A percentile compares a stretch with the other conserved stretches of the same genome.
These are phyloP conservation scores for Hermetia illucens DNA, from an alignment of 1,140 invertebrate genomes.

Conservation along the genomic window DNA sequence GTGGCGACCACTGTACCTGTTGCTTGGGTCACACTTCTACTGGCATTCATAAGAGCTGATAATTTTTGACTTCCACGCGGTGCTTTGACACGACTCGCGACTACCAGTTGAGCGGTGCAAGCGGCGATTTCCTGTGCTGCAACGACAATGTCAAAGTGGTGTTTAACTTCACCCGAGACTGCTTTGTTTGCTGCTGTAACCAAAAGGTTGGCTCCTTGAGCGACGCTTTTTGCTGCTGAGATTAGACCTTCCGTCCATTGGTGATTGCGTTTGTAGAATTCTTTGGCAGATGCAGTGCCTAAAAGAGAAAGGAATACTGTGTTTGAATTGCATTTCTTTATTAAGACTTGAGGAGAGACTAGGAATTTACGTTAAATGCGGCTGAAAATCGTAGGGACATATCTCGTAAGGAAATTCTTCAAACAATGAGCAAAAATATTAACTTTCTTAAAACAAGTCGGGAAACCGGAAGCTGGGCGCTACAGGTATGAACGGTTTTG, in stretches of 20 bases:
- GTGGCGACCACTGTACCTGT: conserved; percentile 88
- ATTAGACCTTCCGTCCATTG: conserved; percentile 98
- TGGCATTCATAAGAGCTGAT: conserved; percentile 63
- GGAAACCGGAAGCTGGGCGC: too few relatives aligned
- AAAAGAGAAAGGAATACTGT: conserved; percentile 9
- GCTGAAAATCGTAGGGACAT: too few relatives aligned
- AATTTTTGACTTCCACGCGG: conserved; percentile 68
- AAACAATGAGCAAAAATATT: too few relatives aligned
- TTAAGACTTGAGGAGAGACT: too few relatives aligned
- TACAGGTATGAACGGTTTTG: too few relatives aligned
- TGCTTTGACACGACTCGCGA: conserved; percentile 86
- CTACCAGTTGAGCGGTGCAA: conserved; percentile 91
- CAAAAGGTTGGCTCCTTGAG: conserved; percentile 83
- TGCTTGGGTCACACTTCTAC: conserved; percentile 72
- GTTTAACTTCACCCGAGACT: conserved; percentile 71
- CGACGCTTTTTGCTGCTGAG: conserved; percentile 95
- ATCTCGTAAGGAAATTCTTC: too few relatives aligned
- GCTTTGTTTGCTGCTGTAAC: conserved; percentile 88
- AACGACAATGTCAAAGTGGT: conserved; percentile 64
- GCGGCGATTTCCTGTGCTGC: conserved; percentile 96
- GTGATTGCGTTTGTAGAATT: conserved; percentile 97
- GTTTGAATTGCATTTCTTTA: too few relatives aligned
- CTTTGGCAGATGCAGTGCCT: conserved; percentile 69
- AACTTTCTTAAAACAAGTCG: too few relatives aligned
- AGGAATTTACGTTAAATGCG: too few relatives aligned